These are phyloP conservation scores for Amphiura filiformis DNA, from an alignment of 35 echinoderm and acorn worm genomes.

Conservation along the genomic window DNA sequence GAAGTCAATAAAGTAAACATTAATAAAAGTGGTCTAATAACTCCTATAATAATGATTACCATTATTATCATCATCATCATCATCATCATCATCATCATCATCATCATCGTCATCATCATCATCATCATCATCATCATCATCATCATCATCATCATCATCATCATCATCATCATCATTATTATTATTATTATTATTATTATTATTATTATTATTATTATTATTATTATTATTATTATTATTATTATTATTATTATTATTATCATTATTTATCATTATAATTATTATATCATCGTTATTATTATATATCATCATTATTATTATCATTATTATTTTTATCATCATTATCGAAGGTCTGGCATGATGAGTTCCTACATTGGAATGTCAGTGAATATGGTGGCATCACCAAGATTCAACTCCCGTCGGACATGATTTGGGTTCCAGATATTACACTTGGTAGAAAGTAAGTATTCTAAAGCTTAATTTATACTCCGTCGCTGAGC, in stretches of 20 bases:
- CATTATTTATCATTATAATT: too few species aligned
- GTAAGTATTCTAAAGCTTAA: too few species aligned
- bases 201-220: constrained; percentile 8
- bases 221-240: constrained; percentile 8
- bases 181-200: constrained; percentile 8
- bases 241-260: constrained; percentile 8
- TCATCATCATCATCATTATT: constrained; percentile 8
- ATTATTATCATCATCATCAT: constrained; percentile 8
- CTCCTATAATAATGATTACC: neutral
- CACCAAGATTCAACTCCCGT: too few species aligned
- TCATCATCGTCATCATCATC: constrained; percentile 8
- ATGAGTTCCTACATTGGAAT: too few species aligned
- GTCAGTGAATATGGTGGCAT: too few species aligned
- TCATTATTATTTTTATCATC: too few species aligned
- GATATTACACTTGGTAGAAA: too few species aligned
- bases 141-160: constrained; percentile 8
- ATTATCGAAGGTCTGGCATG: too few species aligned
- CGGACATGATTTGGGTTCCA: too few species aligned
- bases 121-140: constrained; percentile 8
- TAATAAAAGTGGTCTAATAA: neutral
- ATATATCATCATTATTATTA: too few species aligned
- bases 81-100: constrained; percentile 8
- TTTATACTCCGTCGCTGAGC: too few species aligned
- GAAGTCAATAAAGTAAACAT: neutral
- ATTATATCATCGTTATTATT: too few species aligned